A percentile compares a stretch with the other conserved stretches of the same genome.
Evolutionary conservation across 2,797 vertebrate species (phyloP).

Genomic region (Amblyopsis hoosieri): DNA sequence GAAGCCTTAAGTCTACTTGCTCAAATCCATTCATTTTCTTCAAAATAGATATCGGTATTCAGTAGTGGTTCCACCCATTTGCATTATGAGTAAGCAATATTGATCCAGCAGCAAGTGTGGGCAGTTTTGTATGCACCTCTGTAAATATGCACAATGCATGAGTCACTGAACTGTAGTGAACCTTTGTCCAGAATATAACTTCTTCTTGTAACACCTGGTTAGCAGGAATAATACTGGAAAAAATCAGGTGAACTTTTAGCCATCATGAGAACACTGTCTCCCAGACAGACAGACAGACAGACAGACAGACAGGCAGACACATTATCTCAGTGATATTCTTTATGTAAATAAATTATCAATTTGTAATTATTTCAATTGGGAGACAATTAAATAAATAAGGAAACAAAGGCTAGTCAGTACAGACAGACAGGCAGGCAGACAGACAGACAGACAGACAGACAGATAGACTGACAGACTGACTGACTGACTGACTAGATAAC

Average conservation of each 20-base stretch:
- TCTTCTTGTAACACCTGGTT: slow-evolving; percentile 24
- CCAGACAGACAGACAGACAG: too few relatives aligned
- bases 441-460: neutral
- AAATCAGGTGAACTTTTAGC: neutral
- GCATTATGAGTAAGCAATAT: slow-evolving; percentile 28
- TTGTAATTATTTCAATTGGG: too few relatives aligned
- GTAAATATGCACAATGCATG: slow-evolving; percentile 39
- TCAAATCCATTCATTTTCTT: neutral
- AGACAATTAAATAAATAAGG: too few relatives aligned
- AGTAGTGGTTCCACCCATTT: slow-evolving; percentile 32
- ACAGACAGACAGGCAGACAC: too few relatives aligned
- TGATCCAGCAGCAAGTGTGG: slow-evolving; percentile 10
- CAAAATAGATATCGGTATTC: slow-evolving; percentile 2
- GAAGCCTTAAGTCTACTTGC: neutral
- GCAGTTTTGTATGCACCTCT: slow-evolving; percentile 39
- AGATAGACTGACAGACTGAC: neutral
- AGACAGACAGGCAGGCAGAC: neutral
- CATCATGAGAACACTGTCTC: neutral
- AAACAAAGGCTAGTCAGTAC: too few relatives aligned
- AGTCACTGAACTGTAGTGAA: slow-evolving; percentile 51
- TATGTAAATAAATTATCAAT: too few relatives aligned
- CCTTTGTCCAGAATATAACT: slow-evolving; percentile 33
- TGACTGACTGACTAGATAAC: neutral
- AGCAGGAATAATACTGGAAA: slow-evolving; percentile 16
- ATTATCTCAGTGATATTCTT: too few relatives aligned